Evolutionary conservation across 2,113 vertebrate species (phyloP), one percentile per base, ranked within the genome.

Genomic region (Trochalopteron elliotii): DNA sequence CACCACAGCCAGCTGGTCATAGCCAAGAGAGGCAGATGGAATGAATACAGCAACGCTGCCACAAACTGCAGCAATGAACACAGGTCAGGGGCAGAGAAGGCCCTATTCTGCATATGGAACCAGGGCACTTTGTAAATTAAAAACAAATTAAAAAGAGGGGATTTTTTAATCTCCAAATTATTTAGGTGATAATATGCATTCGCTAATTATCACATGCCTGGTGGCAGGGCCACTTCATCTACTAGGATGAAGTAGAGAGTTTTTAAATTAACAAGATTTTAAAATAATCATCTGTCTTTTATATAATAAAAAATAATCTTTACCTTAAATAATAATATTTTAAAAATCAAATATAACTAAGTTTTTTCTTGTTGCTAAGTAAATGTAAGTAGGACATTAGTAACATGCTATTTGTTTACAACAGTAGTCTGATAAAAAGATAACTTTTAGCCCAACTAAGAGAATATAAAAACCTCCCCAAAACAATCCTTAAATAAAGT

Each of bases 21-120:
- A 39, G 33, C 56, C 74, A 89, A 68, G 44, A 40, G 47, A 30
- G 47, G 47, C 52, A 89, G 56, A 57, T 24, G 70, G 57, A 65
- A 69, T 2, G 8, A 64, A 76, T 20, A 76, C 1, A 56, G 57
- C n/a, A 79, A 42, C 0, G 0, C 9, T 76, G 70, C 39, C 49
- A 39, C 23, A 28, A 75, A n/a, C 70, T 59, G 23, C 47, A 63
- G 13, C 3, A 11, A 28, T 40, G 30, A 87, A 24, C 37, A 14
- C 33, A 64, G 33, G 9, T 31, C 55, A 77, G 45, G 17, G 20
- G 5, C 27, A 64, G 4, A 85, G 53, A 69, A 90, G 22, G 22
- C 15, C 37, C 42, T 81, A 37, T 45, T 57, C 47, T 49, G 42
- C 35, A 33, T 28, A 33, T 2, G 23, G 39, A 83, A 81, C 60